phyloP scores from a whole-genome alignment of 1,140 invertebrate genomes.

The Drosophila mauritiana region DNA sequence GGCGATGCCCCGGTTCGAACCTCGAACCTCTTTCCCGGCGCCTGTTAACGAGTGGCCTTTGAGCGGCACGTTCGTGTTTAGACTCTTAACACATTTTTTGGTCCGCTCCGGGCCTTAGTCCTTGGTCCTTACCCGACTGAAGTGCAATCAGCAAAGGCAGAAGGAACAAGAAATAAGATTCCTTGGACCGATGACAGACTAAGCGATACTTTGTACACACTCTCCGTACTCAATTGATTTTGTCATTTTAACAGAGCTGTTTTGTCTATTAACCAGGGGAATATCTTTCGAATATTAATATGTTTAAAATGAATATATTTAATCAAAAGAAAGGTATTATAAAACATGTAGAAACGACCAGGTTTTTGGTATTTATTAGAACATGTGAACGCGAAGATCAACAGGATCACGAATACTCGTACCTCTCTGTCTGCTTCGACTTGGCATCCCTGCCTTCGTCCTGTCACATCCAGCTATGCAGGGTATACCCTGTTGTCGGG shows the following conservation, averaged over 20 bases:
- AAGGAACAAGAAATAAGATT: neutral
- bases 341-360: no score
- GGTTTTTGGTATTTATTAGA: no score
- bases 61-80: constrained; percentile 80
- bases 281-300: neutral
- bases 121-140: constrained; percentile 35
- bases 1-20: neutral
- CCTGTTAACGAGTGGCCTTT: constrained; percentile 77
- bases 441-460: neutral
- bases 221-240: no score
- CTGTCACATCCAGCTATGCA: neutral
- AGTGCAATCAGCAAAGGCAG: constrained; percentile 64
- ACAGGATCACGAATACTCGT: neutral
- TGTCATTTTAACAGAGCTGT: neutral
- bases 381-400: neutral
- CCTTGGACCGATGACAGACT: neutral
- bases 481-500: neutral
- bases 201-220: neutral
- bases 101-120: constrained; percentile 42
- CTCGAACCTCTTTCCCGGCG: constrained; percentile 6
- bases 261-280: neutral
- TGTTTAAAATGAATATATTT: no score
- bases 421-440: neutral
- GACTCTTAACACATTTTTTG: constrained; percentile 80
- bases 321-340: no score